Evolutionary conservation across 2,113 vertebrate genomes (phyloP), one percentile per base, ranked within the genome.

Genomic region (Nycticebus coucang): DNA sequence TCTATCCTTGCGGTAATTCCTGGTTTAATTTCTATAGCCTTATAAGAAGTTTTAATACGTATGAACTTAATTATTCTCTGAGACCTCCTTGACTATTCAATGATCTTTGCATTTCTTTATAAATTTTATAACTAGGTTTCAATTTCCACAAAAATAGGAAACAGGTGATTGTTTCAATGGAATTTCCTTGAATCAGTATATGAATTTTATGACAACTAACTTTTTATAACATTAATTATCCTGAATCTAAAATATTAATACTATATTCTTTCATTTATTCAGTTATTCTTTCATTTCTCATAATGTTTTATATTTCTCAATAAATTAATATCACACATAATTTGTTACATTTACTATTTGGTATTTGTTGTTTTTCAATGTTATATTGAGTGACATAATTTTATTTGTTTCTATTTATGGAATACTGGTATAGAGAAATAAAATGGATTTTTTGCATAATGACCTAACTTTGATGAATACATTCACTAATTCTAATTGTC

Each of bases 251-350:
- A 33, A 85, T 87, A 64, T 50, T 50, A 50, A 50, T 45, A 33
- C 79, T 71, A 83, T 45, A 62, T 50, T 2, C 33, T 72, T 80
- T 72, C 1, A 64, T 37, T 60, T 59, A 45, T 50, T 57, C 55
- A 45, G 3, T 82, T 62, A 53, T 53, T 18, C 15, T 66, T 74
- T 68, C 5, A 41, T 19, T 74, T 41, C 30, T 53, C 1, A 24
- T 60, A 30, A 72, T 89, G 0, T 74, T 88, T 74, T 72, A 4
- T 45, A 45, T 75, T 26, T 83, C 14, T 82, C 13, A 7, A 33
- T 45, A 35, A 0, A 35, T 22, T 60, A 4, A 80, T 5, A 33
- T 0, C 12, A 55, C 1, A 4, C 0, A 50, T 4, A 3, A 18
- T 68, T 88, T 74, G 1, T 68, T 66, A 59, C 18, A 64, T 72